A percentile compares a stretch with the other conserved stretches of the same genome.
These are phyloP conservation scores for Brachypalpus laphriformis DNA, from an alignment of 2,888 invertebrate genomes.

Conservation along the genomic window DNA sequence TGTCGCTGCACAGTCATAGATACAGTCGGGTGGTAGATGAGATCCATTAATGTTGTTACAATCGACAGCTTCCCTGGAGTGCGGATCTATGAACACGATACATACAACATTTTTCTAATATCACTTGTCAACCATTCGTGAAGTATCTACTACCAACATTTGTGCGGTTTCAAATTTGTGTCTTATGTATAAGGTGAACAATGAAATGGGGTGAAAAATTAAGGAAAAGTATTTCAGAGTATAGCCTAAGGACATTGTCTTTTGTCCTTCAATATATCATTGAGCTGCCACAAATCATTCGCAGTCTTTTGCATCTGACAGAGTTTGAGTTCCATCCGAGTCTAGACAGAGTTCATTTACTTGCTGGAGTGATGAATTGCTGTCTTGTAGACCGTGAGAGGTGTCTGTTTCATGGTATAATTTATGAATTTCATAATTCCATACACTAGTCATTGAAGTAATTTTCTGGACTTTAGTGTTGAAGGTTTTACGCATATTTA, in stretches of 20 bases:
- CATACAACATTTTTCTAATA: background rate
- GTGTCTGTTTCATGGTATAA: background rate
- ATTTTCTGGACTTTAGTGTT: too few relatives aligned
- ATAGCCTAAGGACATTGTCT: background rate
- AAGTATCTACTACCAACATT: background rate
- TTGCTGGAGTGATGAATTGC: slow-evolving; percentile 4
- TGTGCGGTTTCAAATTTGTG: slow-evolving; percentile 1
- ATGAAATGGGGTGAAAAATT: background rate
- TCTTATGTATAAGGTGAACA: background rate
- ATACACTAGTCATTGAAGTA: background rate
- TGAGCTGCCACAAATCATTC: background rate
- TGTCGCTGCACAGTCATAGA: background rate
- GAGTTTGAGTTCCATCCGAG: background rate
- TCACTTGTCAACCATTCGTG: background rate
- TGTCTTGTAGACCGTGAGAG: background rate
- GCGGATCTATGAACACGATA: background rate
- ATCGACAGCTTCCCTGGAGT: background rate
- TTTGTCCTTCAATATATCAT: background rate
- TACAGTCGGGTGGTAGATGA: background rate
- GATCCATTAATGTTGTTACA: slow-evolving; percentile 21
- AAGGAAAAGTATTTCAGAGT: background rate
- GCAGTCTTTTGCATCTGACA: background rate
- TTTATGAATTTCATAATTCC: background rate
- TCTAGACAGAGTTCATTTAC: slow-evolving; percentile 17
- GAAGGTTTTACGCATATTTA: too few relatives aligned